These are phyloP conservation scores for Adoxophyes honmai DNA, from an alignment of 1,140 invertebrate genomes.

Conservation along the genomic window DNA sequence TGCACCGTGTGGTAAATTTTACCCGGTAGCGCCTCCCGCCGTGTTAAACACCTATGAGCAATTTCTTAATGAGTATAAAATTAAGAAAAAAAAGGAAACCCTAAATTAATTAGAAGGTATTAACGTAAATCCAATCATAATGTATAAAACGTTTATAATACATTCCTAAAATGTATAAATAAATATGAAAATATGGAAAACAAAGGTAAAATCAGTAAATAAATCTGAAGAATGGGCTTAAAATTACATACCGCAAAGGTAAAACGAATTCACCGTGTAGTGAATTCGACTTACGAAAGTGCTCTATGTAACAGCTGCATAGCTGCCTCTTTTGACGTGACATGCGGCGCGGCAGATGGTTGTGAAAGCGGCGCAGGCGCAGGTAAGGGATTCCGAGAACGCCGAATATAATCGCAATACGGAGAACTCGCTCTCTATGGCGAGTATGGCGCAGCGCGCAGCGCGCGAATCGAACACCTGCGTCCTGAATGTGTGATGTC, in stretches of 20 bases:
- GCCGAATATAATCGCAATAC: constrained; percentile 73
- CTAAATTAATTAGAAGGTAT: too few relatives aligned
- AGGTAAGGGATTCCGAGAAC: constrained; percentile 71
- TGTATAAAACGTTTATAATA: too few relatives aligned
- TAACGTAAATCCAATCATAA: too few relatives aligned
- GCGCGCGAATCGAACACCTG: constrained; percentile 44
- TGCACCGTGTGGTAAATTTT: too few relatives aligned
- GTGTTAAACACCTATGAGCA: too few relatives aligned
- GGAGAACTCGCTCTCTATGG: constrained; percentile 57
- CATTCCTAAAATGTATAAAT: too few relatives aligned
- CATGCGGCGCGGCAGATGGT: constrained; percentile 59
- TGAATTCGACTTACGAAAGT: constrained; percentile 8
- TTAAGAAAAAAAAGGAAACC: too few relatives aligned
- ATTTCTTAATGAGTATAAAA: too few relatives aligned
- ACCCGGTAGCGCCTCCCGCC: too few relatives aligned
- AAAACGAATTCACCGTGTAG: neutral
- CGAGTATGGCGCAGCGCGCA: constrained; percentile 18
- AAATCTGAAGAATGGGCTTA: too few relatives aligned
- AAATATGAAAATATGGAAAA: too few relatives aligned
- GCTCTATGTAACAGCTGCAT: constrained; percentile 1
- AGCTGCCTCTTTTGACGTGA: constrained; percentile 3
- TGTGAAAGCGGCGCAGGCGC: constrained; percentile 63
- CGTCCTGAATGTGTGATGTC: constrained; percentile 11
- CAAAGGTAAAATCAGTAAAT: too few relatives aligned
- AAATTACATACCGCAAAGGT: neutral